These are phyloP conservation scores for Heliopora coerulea DNA, from an alignment of 92 coral and sea anemone genomes.

Conservation along the genomic window DNA sequence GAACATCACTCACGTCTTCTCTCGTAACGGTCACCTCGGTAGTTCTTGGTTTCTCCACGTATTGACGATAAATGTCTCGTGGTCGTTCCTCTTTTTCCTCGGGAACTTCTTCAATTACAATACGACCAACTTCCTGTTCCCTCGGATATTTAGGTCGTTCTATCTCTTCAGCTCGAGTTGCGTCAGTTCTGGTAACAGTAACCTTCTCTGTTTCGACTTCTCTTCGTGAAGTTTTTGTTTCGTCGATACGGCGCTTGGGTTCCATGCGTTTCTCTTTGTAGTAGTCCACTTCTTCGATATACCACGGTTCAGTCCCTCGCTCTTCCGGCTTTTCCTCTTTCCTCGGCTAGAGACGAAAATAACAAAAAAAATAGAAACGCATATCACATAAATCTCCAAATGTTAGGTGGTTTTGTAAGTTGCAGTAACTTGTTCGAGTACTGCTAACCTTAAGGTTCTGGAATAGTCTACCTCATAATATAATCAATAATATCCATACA, in stretches of 20 bases:
- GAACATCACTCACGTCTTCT: not conserved
- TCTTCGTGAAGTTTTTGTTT: not conserved
- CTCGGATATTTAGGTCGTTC: not conserved
- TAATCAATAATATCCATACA: too few species aligned
- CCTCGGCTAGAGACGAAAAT: too few species aligned
- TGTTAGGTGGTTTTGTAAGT: too few species aligned
- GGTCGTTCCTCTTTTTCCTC: not conserved
- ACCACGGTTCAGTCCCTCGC: too few species aligned
- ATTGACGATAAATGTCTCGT: not conserved
- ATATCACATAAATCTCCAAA: not conserved
- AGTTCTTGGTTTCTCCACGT: not conserved
- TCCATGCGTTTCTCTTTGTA: not conserved
- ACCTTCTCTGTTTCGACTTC: not conserved
- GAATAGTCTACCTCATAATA: too few species aligned
- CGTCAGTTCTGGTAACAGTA: not conserved
- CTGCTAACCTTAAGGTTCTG: too few species aligned
- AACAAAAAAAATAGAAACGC: too few species aligned
- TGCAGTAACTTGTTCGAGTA: too few species aligned
- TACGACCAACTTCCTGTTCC: constrained; percentile 15
- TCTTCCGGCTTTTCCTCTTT: too few species aligned
- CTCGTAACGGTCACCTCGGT: constrained; percentile 7
- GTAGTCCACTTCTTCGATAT: not conserved
- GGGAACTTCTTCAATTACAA: constrained; percentile 7
- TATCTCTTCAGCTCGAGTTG: not conserved
- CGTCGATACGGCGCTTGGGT: not conserved